A percentile compares a stretch with the other conserved stretches of the same genome.
phyloP scores from a whole-genome alignment of 2,888 invertebrate species.

The Clepsis dumicolana region DNA sequence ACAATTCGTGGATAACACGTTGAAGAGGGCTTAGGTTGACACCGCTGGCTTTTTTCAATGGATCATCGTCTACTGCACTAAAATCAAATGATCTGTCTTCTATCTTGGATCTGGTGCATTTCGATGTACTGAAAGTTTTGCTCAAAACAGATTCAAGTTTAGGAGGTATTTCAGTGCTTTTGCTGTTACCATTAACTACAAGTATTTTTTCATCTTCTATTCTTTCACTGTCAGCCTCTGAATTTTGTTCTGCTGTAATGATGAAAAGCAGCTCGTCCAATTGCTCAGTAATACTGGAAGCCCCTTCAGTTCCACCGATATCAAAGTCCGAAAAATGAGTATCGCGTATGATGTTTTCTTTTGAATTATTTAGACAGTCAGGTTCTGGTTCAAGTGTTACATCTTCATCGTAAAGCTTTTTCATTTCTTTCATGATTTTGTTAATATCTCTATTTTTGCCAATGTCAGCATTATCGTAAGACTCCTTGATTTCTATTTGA shows the following conservation, averaged over 20 bases:
- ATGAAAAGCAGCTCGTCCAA: conserved; percentile 59
- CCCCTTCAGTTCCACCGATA: conserved; percentile 54
- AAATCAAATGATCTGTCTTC: conserved; percentile 50
- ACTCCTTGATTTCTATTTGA: conserved; percentile 58
- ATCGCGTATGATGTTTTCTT: conserved; percentile 45
- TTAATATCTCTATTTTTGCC: conserved; percentile 60
- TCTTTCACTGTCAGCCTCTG: not conserved
- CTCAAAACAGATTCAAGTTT: conserved; percentile 52
- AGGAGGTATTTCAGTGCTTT: conserved; percentile 49
- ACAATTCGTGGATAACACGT: conserved; percentile 18
- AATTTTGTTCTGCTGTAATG: conserved; percentile 48
- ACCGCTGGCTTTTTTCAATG: conserved; percentile 45
- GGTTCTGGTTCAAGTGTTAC: conserved; percentile 61
- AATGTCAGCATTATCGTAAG: conserved; percentile 54
- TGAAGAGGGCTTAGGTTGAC: conserved; percentile 27
- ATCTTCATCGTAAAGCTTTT: conserved; percentile 58
- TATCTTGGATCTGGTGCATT: conserved; percentile 24
- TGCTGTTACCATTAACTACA: not conserved
- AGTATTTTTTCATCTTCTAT: not conserved
- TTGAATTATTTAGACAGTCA: conserved; percentile 45
- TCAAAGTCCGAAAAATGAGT: conserved; percentile 53
- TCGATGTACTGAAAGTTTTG: conserved; percentile 47
- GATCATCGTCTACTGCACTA: conserved; percentile 51
- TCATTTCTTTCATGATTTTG: conserved; percentile 59
- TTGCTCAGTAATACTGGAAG: conserved; percentile 56